Conservation (phyloP, 2,797 vertebrate species). For the Takifugu ocellatus region DNA sequence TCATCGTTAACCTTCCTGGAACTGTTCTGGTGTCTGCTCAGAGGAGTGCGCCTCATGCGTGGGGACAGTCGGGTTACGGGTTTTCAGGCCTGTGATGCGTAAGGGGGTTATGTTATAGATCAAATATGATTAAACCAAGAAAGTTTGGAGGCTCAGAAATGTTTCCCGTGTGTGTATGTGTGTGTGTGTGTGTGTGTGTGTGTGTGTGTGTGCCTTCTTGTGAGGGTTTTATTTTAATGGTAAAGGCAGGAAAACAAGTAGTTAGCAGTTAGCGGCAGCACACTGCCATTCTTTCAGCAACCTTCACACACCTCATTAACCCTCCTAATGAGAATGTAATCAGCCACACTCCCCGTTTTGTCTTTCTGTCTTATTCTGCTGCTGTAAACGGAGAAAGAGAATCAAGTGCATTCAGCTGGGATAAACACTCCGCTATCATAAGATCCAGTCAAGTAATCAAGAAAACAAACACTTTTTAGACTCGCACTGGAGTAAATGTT, state of each 20-base stretch:
- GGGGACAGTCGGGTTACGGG: not conserved
- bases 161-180: constrained; percentile 8
- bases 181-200: constrained; percentile 33
- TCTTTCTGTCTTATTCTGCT: constrained; percentile 35
- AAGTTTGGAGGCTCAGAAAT: not conserved
- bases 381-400: constrained; percentile 47
- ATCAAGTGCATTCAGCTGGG: constrained; percentile 44
- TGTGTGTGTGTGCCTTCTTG: constrained; percentile 50
- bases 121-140: too few relatives aligned
- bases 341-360: constrained; percentile 78
- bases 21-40: not conserved
- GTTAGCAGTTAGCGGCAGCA: constrained; percentile 68
- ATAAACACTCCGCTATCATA: constrained; percentile 55
- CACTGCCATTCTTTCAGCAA: constrained; percentile 70
- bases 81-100: not conserved
- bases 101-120: too few relatives aligned
- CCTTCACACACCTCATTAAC: constrained; percentile 77
- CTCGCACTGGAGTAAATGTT: constrained; percentile 11
- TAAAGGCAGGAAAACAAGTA: constrained; percentile 62
- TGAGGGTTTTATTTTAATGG: constrained; percentile 26
- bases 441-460: constrained; percentile 29
- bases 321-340: constrained; percentile 86
- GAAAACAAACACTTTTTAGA: constrained; percentile 47
- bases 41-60: not conserved
- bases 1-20: constrained; percentile 1